Conservation (phyloP, 1,140 invertebrate species). For the Cardiocondyla obscurior region DNA sequence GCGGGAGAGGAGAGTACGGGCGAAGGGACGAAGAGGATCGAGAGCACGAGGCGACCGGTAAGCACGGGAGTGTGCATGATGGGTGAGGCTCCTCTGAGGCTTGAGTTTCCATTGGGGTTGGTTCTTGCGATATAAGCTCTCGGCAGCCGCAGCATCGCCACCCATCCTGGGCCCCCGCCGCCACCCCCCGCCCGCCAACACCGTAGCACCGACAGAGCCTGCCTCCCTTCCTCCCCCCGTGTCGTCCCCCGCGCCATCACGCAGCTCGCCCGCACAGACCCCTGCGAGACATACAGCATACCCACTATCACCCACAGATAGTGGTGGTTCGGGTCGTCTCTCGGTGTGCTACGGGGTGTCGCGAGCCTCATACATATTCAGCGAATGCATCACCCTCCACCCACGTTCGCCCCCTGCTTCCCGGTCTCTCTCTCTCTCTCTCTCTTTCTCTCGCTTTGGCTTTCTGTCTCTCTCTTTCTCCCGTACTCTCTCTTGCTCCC, state of each 20-base stretch:
- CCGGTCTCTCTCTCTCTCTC: not conserved
- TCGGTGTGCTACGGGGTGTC: constrained; percentile 80
- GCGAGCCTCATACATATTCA: constrained; percentile 84
- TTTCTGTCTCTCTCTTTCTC: not conserved
- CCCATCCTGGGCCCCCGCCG: constrained; percentile 55
- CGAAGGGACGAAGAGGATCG: constrained; percentile 17
- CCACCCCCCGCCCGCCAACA: constrained; percentile 49
- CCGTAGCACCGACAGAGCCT: constrained; percentile 56
- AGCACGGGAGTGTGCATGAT: constrained; percentile 82
- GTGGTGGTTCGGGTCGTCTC: constrained; percentile 80
- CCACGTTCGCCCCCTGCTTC: constrained; percentile 42
- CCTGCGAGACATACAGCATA: constrained; percentile 81
- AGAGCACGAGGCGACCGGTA: constrained; percentile 64
- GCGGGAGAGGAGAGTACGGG: not conserved
- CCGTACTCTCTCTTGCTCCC: not conserved
- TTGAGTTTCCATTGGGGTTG: constrained; percentile 83
- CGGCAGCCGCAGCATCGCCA: constrained; percentile 70
- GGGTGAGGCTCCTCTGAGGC: constrained; percentile 79
- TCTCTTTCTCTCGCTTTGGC: no score
- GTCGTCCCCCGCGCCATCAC: constrained; percentile 42
- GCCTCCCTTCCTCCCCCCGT: constrained; percentile 41
- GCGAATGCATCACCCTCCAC: constrained; percentile 80
- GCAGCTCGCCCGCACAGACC: constrained; percentile 71
- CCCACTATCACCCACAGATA: constrained; percentile 83
- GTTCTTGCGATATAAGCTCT: constrained; percentile 83